Evolutionary conservation across 2,888 invertebrate genomes (phyloP), one percentile per base, ranked within the genome.

Genomic region (Epistrophella euchroma): DNA sequence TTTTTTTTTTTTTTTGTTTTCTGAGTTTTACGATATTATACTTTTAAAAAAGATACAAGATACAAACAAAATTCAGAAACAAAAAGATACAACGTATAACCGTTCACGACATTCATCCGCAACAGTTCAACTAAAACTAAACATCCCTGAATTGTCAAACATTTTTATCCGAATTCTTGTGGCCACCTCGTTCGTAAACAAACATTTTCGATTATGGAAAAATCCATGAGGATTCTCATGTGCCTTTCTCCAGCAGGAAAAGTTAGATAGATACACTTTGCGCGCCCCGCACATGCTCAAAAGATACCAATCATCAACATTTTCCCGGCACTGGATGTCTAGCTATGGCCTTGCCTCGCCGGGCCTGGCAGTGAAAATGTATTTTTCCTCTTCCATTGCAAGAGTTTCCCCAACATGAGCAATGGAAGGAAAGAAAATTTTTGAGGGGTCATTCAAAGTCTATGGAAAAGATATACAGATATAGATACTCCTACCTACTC

Each of bases 51-150:
- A 56, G 32, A 52, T n/a, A 52, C 32, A 56, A 62, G 50, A 73
- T 40, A 64, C 64, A 40, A 58, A 47, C 22, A 22, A 64, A 28
- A 75, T 35, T 55, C 10, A 37, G 40, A 37, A 40, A 45, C 9
- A 62, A 47, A 47, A 58, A 64, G 50, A 50, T 10, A 19, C n/a
- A 32, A 52, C n/a, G 35, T 32, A 79, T 43, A 15, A 70, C 45
- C 70, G 52, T 37, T 62, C 70, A 82, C 86, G 82, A 86, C 66
- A 78, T 82, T 82, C 72, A 86, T 60, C 77, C 64, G 86, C 86
- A 86, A 86, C 86, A 86, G 86, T 82, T 86, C 86, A 56, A 86
- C 77, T 81, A 71, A 74, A 81, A 86, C 86, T 86, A 82, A 86
- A 86, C 82, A 81, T 82, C 82, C 81, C 86, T 78, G 86, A 68